These are phyloP conservation scores for Psittacula derbiana DNA, from an alignment of 2,797 vertebrate species.

Conservation along the genomic window DNA sequence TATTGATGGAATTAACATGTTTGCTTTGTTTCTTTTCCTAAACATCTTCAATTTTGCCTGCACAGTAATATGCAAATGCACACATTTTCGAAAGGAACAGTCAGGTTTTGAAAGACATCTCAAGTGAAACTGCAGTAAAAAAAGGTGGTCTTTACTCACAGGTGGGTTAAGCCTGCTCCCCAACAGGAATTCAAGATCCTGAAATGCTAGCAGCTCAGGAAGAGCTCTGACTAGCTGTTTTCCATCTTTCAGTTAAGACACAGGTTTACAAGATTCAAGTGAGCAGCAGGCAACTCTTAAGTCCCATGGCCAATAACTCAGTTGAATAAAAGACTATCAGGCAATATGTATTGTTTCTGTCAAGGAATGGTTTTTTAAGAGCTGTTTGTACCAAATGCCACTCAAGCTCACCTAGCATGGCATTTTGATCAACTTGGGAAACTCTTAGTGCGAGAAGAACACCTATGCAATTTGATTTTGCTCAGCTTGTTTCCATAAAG, in stretches of 20 bases:
- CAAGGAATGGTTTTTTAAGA: neutral
- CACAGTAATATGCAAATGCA: neutral
- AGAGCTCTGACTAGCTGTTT: neutral
- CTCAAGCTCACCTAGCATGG: neutral
- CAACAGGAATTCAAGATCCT: neutral
- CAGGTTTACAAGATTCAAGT: neutral
- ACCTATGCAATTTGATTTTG: neutral
- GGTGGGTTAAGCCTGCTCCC: neutral
- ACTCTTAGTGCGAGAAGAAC: neutral
- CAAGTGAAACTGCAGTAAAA: neutral
- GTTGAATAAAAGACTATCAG: neutral
- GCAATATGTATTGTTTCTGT: neutral
- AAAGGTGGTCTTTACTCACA: neutral
- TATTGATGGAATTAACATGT: neutral
- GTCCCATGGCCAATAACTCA: neutral
- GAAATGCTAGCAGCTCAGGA: neutral
- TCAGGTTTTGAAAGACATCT: neutral
- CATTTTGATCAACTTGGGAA: neutral
- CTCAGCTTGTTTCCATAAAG: neutral
- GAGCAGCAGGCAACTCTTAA: neutral
- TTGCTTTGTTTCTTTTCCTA: neutral
- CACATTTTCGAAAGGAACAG: neutral
- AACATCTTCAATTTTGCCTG: neutral
- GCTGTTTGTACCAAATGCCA: neutral
- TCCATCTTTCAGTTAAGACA: neutral